Conservation (phyloP, 2,888 invertebrate genomes). For the Pachymerium ferrugineum region DNA sequence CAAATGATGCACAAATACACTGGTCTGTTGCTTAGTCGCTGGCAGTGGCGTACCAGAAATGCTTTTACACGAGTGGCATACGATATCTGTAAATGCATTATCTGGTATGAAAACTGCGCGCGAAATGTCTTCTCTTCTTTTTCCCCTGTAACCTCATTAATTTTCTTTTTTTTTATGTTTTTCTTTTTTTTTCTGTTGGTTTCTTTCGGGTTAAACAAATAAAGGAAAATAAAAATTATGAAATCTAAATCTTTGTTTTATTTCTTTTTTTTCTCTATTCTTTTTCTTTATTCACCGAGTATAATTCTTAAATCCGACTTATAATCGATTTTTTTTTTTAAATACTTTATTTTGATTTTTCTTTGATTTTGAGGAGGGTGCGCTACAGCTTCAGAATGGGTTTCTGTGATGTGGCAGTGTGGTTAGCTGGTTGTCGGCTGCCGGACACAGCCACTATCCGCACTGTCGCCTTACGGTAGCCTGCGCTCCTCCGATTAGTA, state of each 20-base stretch:
- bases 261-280: background rate
- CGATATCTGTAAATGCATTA: slow-evolving; percentile 96
- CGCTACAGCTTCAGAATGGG: slow-evolving; percentile 7
- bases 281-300: background rate
- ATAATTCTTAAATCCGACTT: too few relatives aligned
- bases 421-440: slow-evolving; percentile 98
- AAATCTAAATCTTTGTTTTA: too few relatives aligned
- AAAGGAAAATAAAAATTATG: too few relatives aligned
- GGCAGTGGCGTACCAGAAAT: slow-evolving; percentile 92
- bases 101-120: slow-evolving; percentile 73
- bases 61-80: slow-evolving; percentile 78
- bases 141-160: background rate
- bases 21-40: slow-evolving; percentile 35
- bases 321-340: too few relatives aligned
- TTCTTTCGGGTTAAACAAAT: too few relatives aligned
- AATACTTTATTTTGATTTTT: background rate
- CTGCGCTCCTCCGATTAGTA: slow-evolving; percentile 12
- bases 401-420: slow-evolving; percentile 82
- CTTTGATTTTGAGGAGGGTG: background rate
- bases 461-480: slow-evolving; percentile 62
- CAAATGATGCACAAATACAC: background rate
- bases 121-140: slow-evolving; percentile 30
- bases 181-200: background rate
- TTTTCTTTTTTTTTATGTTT: background rate
- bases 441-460: slow-evolving; percentile 83